phyloP scores from a whole-genome alignment of 2,113 vertebrate genomes.

The Octodon degus region DNA sequence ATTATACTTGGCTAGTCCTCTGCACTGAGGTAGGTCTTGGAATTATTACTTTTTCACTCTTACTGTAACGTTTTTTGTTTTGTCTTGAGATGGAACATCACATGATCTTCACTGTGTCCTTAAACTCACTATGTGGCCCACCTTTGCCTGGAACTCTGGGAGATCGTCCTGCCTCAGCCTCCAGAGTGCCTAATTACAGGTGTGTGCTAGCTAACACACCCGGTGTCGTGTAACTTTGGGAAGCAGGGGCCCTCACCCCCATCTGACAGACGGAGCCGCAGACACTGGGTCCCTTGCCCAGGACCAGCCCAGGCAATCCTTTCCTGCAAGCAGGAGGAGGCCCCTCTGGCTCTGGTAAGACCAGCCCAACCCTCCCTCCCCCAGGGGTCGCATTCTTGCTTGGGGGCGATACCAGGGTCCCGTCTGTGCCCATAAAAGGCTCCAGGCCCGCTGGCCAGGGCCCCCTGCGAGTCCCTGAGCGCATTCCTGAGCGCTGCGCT shows the following conservation, averaged over 20 bases:
- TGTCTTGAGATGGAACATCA: neutral
- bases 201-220: neutral
- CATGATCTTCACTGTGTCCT: neutral
- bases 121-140: neutral
- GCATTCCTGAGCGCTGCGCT: neutral
- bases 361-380: too few relatives aligned
- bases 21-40: neutral
- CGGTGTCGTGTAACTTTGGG: neutral
- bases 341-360: neutral
- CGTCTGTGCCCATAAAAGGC: conserved; percentile 33
- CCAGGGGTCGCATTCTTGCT: neutral
- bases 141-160: neutral
- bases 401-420: neutral
- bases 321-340: accelerated
- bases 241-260: neutral
- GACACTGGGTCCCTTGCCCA: too few relatives aligned
- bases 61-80: neutral
- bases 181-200: neutral
- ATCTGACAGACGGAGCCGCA: neutral
- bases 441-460: neutral
- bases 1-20: neutral
- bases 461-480: neutral
- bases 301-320: neutral
- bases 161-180: neutral
- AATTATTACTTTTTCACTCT: neutral